These are phyloP conservation scores for Spodoptera frugiperda DNA, from an alignment of 1,140 invertebrate genomes.

Conservation along the genomic window DNA sequence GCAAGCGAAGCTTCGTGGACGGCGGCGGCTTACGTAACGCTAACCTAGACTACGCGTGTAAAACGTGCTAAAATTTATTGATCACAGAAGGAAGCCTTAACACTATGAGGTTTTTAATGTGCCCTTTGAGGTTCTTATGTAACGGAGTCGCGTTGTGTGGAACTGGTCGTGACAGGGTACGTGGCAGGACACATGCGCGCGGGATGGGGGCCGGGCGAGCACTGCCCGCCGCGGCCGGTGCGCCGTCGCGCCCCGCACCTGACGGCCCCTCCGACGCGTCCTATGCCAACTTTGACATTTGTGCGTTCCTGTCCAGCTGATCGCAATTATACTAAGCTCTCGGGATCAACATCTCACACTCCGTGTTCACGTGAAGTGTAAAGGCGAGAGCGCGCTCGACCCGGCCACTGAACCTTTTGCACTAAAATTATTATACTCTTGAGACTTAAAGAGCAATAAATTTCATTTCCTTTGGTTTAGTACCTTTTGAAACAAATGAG, in stretches of 20 bases:
- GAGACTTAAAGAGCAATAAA: conserved; percentile 29
- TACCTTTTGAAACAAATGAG: conserved; percentile 3
- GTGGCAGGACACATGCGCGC: conserved; percentile 77
- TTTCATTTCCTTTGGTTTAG: conserved; percentile 24
- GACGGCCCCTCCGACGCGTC: conserved; percentile 50
- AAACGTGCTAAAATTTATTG: conserved; percentile 81
- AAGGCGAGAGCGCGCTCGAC: neutral
- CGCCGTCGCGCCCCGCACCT: conserved; percentile 53
- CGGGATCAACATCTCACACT: conserved; percentile 35
- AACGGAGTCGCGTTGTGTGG: conserved; percentile 78
- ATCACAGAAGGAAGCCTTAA: conserved; percentile 85
- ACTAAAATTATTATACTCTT: conserved; percentile 25
- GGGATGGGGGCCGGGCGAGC: conserved; percentile 79
- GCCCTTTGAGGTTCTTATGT: conserved; percentile 74
- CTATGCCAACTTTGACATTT: conserved; percentile 11
- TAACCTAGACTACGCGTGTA: conserved; percentile 78
- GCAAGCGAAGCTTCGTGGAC: conserved; percentile 85
- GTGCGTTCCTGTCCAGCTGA: conserved; percentile 42
- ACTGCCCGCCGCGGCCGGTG: conserved; percentile 69
- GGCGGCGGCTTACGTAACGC: conserved; percentile 82
- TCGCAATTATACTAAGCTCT: conserved; percentile 34
- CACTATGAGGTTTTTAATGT: conserved; percentile 73
- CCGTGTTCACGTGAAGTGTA: conserved; percentile 2
- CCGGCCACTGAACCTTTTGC: conserved; percentile 9
- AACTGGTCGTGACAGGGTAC: conserved; percentile 65